Evolutionary conservation across 2,888 invertebrate species (phyloP).

Genomic region (Platypus cylindrus): DNA sequence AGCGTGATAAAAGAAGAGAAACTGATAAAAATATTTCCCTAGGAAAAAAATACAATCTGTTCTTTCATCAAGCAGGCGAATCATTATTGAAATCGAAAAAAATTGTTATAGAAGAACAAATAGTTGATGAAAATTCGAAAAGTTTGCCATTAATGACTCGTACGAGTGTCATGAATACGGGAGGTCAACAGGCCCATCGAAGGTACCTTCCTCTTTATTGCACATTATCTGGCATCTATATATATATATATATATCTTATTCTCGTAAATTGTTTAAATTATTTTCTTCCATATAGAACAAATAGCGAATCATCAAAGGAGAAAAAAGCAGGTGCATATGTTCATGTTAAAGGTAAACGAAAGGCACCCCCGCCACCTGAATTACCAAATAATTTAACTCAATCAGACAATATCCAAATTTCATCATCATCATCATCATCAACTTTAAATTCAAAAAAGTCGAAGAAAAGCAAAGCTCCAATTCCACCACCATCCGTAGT

Average conservation of each 20-base stretch:
- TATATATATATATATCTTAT: no score
- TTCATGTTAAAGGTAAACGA: constrained; percentile 64
- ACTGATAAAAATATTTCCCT: constrained; percentile 48
- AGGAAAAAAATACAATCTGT: constrained; percentile 51
- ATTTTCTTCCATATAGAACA: constrained; percentile 36
- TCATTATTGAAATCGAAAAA: constrained; percentile 22
- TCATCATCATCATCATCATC: constrained; percentile 22
- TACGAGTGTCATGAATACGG: constrained; percentile 17
- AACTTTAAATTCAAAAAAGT: constrained; percentile 30
- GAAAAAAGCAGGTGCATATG: constrained; percentile 42
- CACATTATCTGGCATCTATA: no score
- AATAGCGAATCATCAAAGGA: constrained; percentile 49
- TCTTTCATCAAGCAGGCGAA: constrained; percentile 33
- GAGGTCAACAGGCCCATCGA: constrained; percentile 12
- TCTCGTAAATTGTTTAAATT: no score
- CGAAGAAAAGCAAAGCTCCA: constrained; percentile 37
- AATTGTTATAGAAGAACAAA: constrained; percentile 19
- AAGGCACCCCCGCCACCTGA: constrained; percentile 58
- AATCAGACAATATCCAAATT: constrained; percentile 11
- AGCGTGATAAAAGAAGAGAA: constrained; percentile 45
- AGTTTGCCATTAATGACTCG: constrained; percentile 36
- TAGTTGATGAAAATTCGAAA: constrained; percentile 27
- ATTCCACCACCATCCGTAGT: constrained; percentile 30
- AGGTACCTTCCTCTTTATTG: constrained; percentile 7
- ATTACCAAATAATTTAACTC: constrained; percentile 9